Evolutionary conservation across 2,113 vertebrate genomes (phyloP).

Genomic region (Rhinopomastus cyanomelas): DNA sequence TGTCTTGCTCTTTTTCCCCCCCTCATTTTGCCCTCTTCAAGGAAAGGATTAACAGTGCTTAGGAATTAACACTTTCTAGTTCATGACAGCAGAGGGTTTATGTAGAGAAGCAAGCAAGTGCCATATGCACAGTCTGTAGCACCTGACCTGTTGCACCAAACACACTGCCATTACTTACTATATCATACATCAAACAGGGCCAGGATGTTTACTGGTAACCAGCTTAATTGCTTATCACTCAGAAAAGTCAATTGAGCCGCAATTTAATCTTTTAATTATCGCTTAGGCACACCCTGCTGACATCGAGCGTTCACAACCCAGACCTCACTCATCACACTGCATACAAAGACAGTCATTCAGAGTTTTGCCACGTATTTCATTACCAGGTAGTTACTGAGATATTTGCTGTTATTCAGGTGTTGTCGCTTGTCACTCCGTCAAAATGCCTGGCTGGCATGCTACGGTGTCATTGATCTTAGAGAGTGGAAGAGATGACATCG

Average conservation of each 20-base stretch:
- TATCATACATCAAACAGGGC: background rate
- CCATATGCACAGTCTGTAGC: background rate
- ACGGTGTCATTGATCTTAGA: conserved; percentile 28
- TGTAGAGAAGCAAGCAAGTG: background rate
- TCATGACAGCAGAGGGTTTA: background rate
- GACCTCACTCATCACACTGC: background rate
- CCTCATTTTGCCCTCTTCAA: background rate
- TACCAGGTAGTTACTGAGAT: background rate
- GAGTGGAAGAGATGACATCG: background rate
- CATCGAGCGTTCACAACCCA: background rate
- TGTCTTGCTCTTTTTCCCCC: background rate
- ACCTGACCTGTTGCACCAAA: background rate
- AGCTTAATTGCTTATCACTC: background rate
- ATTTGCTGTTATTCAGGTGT: background rate
- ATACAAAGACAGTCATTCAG: background rate
- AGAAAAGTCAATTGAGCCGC: background rate
- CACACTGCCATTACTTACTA: background rate
- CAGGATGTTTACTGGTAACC: background rate
- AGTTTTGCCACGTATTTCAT: conserved; percentile 27
- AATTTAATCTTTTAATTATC: conserved; percentile 18
- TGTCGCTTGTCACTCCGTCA: conserved; percentile 44
- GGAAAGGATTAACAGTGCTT: background rate
- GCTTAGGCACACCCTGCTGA: background rate
- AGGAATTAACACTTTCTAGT: background rate
- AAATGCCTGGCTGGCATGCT: conserved; percentile 3